Conservation (phyloP, 2,113 vertebrate species). For the Apus apus region DNA sequence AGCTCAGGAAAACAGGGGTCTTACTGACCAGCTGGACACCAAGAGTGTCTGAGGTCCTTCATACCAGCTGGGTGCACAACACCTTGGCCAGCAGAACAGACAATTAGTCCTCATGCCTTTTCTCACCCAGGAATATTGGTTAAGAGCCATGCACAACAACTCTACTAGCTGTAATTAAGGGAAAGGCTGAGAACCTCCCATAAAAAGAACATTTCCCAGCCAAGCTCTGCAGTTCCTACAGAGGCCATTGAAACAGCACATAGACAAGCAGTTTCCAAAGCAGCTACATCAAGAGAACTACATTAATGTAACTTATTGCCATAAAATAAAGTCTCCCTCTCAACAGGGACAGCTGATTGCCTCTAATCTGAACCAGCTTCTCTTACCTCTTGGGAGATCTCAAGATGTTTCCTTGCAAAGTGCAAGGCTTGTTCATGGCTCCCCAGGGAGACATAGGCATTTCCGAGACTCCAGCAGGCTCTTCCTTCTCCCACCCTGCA, state of each 20-base stretch:
- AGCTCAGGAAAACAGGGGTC: neutral
- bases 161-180: neutral
- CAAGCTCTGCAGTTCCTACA: neutral
- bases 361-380: neutral
- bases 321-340: neutral
- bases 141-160: neutral
- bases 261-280: neutral
- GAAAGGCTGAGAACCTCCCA: neutral
- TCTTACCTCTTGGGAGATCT: constrained; percentile 94
- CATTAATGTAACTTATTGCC: fast-evolving
- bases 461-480: constrained; percentile 96
- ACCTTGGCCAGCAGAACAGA: neutral
- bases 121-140: neutral
- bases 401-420: constrained; percentile 90
- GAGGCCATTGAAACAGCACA: neutral
- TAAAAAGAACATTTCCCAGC: neutral
- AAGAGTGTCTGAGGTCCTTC: neutral
- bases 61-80: neutral
- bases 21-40: neutral
- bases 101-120: neutral
- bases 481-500: constrained; percentile 94
- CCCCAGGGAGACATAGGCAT: constrained; percentile 91
- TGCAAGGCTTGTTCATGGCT: constrained; percentile 90
- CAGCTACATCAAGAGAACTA: neutral
- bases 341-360: neutral